Base-by-base conservation (phyloP, 2,888 invertebrate genomes). In the Heliconius ismenius region DNA sequence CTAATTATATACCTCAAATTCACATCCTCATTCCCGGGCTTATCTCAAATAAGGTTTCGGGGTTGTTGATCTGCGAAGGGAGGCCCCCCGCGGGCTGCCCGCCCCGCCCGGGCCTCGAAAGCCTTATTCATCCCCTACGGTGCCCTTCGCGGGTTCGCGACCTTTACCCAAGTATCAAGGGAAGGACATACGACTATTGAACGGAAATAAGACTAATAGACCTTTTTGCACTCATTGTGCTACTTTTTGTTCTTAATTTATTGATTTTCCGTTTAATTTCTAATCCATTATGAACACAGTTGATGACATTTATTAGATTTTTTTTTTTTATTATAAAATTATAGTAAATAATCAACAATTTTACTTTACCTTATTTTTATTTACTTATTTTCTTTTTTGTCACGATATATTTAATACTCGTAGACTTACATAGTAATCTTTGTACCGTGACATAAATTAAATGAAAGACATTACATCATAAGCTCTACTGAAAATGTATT, bases 51-150 rank as follows among this genome's bases (percentile, higher is more conserved):
- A 90, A 88, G 87, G 84, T 89, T 90, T 90, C 84, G 87, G 90
- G 92, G 91, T 91, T 92, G 92, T 92, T 92, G 92, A 89, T 92
- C 92, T 88, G 87, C 83, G 84, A 85, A 88, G 89, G 85, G 85
- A 88, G 88, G 67, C 75, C 65, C 62, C 49, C 73, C 70, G 73
- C 67, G 13, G 18, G 26, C 24, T 67, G 62, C 72, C 54, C 60
- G 26, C 76, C 85, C 85, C 84, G 84, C 88, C 87, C 88, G 86
- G 86, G 87, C 84, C 86, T 84, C 86, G 85, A 83, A 84, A 83
- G 82, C 83, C 85, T 88, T 89, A 90, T 90, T 91, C 91, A 91
- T 87, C 84, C 87, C 84, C 84, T 86, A 86, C 85, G 83, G 86
- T 86, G 88, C 88, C 91, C 89, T 90, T 90, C 86, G 82, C 83